Conservation (phyloP, 1,140 invertebrate species). For the Kradibia gibbosae region DNA sequence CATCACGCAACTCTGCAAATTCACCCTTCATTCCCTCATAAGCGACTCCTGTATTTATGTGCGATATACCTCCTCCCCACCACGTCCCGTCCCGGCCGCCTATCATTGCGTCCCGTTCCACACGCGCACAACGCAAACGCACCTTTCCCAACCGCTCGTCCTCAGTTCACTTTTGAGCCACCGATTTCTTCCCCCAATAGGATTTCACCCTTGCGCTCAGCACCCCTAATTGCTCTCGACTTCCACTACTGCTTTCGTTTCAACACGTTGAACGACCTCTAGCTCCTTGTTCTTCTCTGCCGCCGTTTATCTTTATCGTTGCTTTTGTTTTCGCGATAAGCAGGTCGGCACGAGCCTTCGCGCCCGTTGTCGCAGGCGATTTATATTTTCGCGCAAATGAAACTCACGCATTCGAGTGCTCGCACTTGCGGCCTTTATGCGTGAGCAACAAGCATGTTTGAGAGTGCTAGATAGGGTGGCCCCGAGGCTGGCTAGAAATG, state of each 20-base stretch:
- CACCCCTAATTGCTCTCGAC: neutral
- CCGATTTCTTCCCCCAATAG: neutral
- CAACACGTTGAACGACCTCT: neutral
- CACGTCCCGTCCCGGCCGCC: neutral
- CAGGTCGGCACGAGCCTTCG: neutral
- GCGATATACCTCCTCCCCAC: neutral
- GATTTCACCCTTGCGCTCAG: neutral
- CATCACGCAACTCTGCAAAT: neutral
- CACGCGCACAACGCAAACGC: too few species aligned
- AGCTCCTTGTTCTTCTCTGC: neutral
- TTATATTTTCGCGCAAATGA: constrained; percentile 31
- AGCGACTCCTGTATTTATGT: neutral
- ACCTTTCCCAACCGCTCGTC: neutral
- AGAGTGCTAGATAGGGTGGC: neutral
- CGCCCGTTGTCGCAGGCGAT: neutral
- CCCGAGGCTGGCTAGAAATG: neutral
- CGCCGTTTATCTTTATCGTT: constrained; percentile 14
- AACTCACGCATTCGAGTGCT: neutral
- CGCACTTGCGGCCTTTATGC: neutral
- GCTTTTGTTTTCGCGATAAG: constrained; percentile 20
- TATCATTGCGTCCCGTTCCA: too few species aligned
- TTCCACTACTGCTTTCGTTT: neutral
- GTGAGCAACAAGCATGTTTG: neutral
- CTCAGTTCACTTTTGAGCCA: neutral
- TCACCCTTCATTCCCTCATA: neutral